A percentile compares a stretch with the other conserved stretches of the same genome.
phyloP scores from a whole-genome alignment of 1,140 invertebrate species.

The Ladona fulva region DNA sequence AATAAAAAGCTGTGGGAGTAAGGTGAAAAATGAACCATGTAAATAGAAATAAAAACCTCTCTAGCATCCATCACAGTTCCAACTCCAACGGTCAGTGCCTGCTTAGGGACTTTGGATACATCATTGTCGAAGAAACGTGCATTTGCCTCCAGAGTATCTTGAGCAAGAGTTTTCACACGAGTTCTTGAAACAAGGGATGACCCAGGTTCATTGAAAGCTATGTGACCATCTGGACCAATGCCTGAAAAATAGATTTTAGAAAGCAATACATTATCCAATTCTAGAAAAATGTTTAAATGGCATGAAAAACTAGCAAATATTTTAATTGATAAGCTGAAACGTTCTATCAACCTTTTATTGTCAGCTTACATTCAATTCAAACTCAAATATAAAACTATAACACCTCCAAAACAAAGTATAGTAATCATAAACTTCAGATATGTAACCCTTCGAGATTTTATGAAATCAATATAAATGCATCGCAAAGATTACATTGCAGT shows the following conservation, averaged over 20 bases:
- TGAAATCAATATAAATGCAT: too few species aligned
- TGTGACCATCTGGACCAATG: constrained; percentile 98
- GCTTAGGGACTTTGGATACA: constrained; percentile 79
- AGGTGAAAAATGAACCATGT: too few species aligned
- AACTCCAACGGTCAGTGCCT: constrained; percentile 95
- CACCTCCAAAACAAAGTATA: too few species aligned
- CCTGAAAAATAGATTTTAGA: constrained; percentile 48
- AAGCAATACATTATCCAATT: not conserved
- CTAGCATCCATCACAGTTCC: constrained; percentile 98
- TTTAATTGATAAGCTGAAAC: too few species aligned
- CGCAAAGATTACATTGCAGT: too few species aligned
- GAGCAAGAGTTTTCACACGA: constrained; percentile 89
- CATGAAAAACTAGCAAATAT: too few species aligned
- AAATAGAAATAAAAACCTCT: constrained; percentile 47
- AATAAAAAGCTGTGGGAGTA: too few species aligned
- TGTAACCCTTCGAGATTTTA: too few species aligned
- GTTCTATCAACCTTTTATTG: too few species aligned
- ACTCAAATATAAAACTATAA: too few species aligned
- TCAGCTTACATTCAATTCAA: too few species aligned
- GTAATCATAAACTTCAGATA: too few species aligned
- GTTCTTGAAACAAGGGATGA: constrained; percentile 89
- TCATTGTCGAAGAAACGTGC: constrained; percentile 96
- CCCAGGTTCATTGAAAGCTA: constrained; percentile 98
- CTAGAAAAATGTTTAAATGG: not conserved
- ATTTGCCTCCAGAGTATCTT: constrained; percentile 95